Conservation (phyloP, 2,888 invertebrate genomes). For the Philaethria dido region DNA sequence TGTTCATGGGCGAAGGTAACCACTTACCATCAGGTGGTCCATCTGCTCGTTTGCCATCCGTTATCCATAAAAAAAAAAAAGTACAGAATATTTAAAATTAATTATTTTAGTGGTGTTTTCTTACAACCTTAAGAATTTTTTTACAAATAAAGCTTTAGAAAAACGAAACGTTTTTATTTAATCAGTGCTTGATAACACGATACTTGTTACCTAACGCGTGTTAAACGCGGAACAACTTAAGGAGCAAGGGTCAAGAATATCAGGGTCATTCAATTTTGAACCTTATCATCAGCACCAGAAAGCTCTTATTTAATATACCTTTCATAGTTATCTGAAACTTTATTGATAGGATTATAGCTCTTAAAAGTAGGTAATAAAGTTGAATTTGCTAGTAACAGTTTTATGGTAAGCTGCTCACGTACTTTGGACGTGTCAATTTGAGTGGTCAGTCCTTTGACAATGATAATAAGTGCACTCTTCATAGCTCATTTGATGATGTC, state of each 20-base stretch:
- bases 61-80: no score
- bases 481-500: conserved; percentile 29
- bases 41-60: no score
- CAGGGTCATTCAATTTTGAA: conserved; percentile 23
- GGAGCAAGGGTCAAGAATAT: conserved; percentile 30
- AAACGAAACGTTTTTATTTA: conserved; percentile 12
- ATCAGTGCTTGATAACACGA: conserved; percentile 33
- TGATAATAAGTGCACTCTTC: conserved; percentile 13
- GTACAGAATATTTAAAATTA: no score
- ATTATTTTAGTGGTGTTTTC: no score
- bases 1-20: no score
- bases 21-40: no score
- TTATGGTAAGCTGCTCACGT: conserved; percentile 33
- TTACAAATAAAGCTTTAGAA: neutral
- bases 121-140: no score
- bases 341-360: conserved; percentile 15
- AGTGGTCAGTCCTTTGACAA: conserved; percentile 35
- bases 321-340: neutral
- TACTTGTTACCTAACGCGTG: conserved; percentile 34
- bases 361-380: conserved; percentile 20
- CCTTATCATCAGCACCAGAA: neutral
- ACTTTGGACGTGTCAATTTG: conserved; percentile 36
- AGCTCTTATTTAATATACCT: conserved; percentile 6
- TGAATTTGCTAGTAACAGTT: neutral
- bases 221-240: conserved; percentile 33